Percentiles rank a stretch among this genome's conserved stretches.
Evolutionary conservation across 2,888 invertebrate genomes (phyloP).

Genomic region (Chymomyza procnemis): DNA sequence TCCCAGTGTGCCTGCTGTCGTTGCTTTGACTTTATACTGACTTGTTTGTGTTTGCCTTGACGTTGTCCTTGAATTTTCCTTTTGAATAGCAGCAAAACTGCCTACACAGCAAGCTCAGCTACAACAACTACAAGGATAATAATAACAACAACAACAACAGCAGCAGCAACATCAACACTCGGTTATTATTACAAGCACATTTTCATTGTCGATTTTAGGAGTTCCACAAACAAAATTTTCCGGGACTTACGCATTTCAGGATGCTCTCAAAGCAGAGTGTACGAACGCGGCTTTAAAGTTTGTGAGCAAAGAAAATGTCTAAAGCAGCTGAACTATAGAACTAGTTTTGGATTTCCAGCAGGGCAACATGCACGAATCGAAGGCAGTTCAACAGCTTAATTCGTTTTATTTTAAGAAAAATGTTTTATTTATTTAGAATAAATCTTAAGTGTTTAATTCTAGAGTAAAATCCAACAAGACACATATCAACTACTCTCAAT

Average conservation of each 20-base stretch:
- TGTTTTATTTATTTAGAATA: no score
- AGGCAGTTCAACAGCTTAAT: no score
- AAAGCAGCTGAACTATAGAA: no score
- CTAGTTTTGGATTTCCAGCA: no score
- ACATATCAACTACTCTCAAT: no score
- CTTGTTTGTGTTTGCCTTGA: conserved; percentile 13
- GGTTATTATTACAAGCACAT: conserved; percentile 71
- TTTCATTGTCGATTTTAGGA: conserved; percentile 57
- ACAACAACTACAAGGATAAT: conserved; percentile 38
- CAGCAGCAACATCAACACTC: conserved; percentile 16
- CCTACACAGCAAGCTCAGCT: not conserved
- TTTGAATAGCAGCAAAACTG: conserved; percentile 36
- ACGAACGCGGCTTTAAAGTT: not conserved
- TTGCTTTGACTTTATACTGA: not conserved
- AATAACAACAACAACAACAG: not conserved
- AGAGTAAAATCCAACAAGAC: no score
- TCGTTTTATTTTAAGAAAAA: no score
- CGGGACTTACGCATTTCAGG: not conserved
- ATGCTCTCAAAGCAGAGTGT: not conserved
- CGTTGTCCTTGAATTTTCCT: conserved; percentile 68
- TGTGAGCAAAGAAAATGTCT: no score
- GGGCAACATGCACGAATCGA: no score
- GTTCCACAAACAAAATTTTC: not conserved
- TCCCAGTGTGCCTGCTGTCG: not conserved
- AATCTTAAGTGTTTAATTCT: no score